These are phyloP conservation scores for Melieria crassipennis DNA, from an alignment of 2,888 invertebrate species.

Conservation along the genomic window DNA sequence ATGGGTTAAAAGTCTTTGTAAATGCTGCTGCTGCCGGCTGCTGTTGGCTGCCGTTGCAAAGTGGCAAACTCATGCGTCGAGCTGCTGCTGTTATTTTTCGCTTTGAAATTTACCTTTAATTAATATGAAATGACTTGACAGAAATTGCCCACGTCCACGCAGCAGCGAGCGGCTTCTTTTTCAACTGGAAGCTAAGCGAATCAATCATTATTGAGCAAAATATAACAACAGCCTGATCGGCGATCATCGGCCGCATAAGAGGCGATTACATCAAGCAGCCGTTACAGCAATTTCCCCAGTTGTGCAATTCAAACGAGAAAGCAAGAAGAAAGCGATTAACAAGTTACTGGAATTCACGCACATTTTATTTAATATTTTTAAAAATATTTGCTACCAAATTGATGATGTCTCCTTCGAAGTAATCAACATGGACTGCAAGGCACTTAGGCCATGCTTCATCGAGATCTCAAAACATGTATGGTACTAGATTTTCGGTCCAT, in stretches of 20 bases:
- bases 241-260: conserved; percentile 38
- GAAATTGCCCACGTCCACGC: conserved; percentile 18
- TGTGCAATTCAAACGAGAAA: conserved; percentile 26
- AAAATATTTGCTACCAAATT: too few relatives aligned
- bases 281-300: conserved; percentile 29
- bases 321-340: too few relatives aligned
- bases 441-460: too few relatives aligned
- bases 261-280: conserved; percentile 24
- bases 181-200: conserved; percentile 33
- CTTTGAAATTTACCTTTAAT: conserved; percentile 28
- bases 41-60: too few relatives aligned
- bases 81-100: not conserved
- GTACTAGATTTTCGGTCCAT: too few relatives aligned
- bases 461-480: too few relatives aligned
- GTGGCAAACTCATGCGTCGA: too few relatives aligned
- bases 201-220: conserved; percentile 36
- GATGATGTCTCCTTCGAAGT: too few relatives aligned
- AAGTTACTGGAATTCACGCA: too few relatives aligned
- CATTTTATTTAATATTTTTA: too few relatives aligned
- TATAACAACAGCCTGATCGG: conserved; percentile 10
- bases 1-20: conserved; percentile 20
- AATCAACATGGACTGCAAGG: too few relatives aligned
- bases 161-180: not conserved
- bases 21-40: not conserved
- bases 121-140: conserved; percentile 35